Base-by-base conservation (phyloP, 2,888 invertebrate genomes). In the Incurvaria masculella region DNA sequence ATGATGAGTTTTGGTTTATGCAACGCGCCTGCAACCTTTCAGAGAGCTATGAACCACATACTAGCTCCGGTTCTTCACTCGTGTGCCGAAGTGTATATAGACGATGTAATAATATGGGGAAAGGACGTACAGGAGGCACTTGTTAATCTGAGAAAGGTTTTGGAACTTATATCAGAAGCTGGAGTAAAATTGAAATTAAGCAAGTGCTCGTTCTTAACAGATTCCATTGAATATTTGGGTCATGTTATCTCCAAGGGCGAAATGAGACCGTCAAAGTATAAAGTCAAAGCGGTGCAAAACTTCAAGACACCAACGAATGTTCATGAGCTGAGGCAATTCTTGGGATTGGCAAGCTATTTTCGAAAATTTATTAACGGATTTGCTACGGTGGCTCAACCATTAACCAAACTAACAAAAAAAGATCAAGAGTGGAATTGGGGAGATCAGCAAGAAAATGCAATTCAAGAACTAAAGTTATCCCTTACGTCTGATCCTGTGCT, bases 341-440 rank as follows among this genome's bases (percentile, higher is more conserved):
- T 55, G 21, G 55, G 53, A 4, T 39, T 54, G 16, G 49, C 52
- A 1, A 52, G 50, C n/a, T 52, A 52, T 42, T 53, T 51, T 42
- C 41, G 52, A 8, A 51, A 50, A n/a, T 54, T 50, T 43, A 47
- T 54, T 11, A 47, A 50, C 20, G 54, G 45, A 2, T 51, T 50
- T 45, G 54, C 52, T 5, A 23, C 27, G 20, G 49, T 52, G 16
- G 52, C 51, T 14, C 33, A 51, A 23, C 52, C 52, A 2, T 33
- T 52, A 10, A 52, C 53, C 4, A 19, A 8, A 16, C 40, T 53
- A 3, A 47, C 51, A 20, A 51, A 50, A 23, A 54, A 52, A 26
- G 43, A 16, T n/a, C 20, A 26, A 2, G 39, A 45, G n/a, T 47
- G 49, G 51, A 2, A 21, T 2, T 49, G 47, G 49, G 38, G 45